Evolutionary conservation across 2,797 vertebrate genomes (phyloP), one percentile per base, ranked within the genome.

Genomic region (Lepidocolaptes lacrymiger): DNA sequence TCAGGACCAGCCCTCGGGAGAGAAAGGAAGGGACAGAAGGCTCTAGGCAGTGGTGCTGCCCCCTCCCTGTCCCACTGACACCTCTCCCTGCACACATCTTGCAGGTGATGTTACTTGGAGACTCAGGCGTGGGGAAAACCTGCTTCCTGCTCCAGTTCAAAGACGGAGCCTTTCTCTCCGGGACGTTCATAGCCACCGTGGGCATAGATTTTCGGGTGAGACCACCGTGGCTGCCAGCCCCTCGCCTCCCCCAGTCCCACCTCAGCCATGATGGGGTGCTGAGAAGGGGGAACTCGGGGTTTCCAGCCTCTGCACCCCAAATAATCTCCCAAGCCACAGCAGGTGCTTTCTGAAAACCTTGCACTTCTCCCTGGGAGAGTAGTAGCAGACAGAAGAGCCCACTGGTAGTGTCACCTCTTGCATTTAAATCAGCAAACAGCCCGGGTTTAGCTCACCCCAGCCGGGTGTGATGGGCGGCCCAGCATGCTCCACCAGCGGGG

Each of bases 191-290:
- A 97, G 99, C 99, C 98, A 99, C 99, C 84, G 99, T 99, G 96
- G 99, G 99, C 98, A 99, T 99, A 98, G 99, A 99, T 98, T 99
- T 99, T 97, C 99, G 99, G 99, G 99, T 99, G 98, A 99, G 99
- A 98, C 91, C 93, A 85, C 73, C 58, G 54, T 6, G 7, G 95
- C 96, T 91, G 84, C 90, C 52, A 39, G 82, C 59, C 83, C 32
- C 81, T 63, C 2, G 0, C 46, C 71, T 69, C 37, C 64, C 54
- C 51, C 3, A 51, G 58, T 81, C 5, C 3, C 56, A 41, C 58
- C 41, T 63, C 2, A 3, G 30, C 51, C 59, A 77, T 36, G 37
- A 61, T 0, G 0, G 61, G 41, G 48, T 8, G 10, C 80, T 86
- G 81, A 58, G 54, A 24, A 64, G 39, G 7, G 18, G 34, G 13